phyloP scores from a whole-genome alignment of 2,888 invertebrate species.

The Ptilodon capucinus region DNA sequence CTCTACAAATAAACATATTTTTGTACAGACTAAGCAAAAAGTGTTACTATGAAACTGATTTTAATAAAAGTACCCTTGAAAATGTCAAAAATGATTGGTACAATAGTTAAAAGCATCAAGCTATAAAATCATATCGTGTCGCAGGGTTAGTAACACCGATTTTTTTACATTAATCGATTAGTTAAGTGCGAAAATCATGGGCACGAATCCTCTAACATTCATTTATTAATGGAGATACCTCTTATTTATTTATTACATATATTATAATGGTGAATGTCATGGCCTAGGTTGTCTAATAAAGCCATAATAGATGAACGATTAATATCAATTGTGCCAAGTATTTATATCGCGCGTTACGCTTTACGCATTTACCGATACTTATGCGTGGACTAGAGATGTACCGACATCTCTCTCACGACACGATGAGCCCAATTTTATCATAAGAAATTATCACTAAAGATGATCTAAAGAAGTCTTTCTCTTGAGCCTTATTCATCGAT shows the following conservation, averaged over 20 bases:
- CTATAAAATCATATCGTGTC: slow-evolving; percentile 32
- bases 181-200: slow-evolving; percentile 44
- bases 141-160: slow-evolving; percentile 38
- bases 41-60: slow-evolving; percentile 23
- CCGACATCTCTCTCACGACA: slow-evolving; percentile 20
- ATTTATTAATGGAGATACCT: slow-evolving; percentile 24
- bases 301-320: slow-evolving; percentile 32
- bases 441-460: slow-evolving; percentile 18
- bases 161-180: slow-evolving; percentile 24
- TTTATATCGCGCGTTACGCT: slow-evolving; percentile 12
- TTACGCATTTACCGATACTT: slow-evolving; percentile 2
- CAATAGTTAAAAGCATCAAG: slow-evolving; percentile 35
- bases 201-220: slow-evolving; percentile 32
- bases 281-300: slow-evolving; percentile 36
- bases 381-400: slow-evolving; percentile 26
- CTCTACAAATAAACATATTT: slow-evolving; percentile 26
- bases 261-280: slow-evolving; percentile 32
- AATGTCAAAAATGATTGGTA: slow-evolving; percentile 23
- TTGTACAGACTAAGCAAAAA: slow-evolving; percentile 16
- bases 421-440: slow-evolving; percentile 27
- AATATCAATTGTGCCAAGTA: slow-evolving; percentile 27
- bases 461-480: slow-evolving; percentile 13
- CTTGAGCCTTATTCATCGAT: slow-evolving; percentile 38
- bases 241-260: slow-evolving; percentile 11
- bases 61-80: slow-evolving; percentile 21